Base-by-base conservation (phyloP, 2,888 invertebrate species). In the Sminthurides aquaticus region DNA sequence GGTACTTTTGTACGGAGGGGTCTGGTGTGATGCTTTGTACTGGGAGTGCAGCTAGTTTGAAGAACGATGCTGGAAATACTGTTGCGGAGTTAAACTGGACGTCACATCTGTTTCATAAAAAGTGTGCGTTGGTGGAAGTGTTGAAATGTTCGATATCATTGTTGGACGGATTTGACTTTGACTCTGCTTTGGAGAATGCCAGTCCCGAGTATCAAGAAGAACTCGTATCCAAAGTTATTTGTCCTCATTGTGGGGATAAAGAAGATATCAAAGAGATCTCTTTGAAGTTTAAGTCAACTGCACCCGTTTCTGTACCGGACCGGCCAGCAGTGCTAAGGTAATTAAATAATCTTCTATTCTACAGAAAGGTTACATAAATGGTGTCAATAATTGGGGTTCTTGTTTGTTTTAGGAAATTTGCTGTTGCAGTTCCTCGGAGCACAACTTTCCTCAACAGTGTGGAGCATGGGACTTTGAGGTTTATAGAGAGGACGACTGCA, bases 181-280 rank as follows among this genome's bases (percentile, higher is more conserved):
- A 52, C 3, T 5, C 18, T 5, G 5, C 20, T 3, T n/a, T 57
- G 57, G 57, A 57, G n/a, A 28, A 26, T 27, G 29, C 57, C 2
- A 57, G 57, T 57, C 56, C 43, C 3, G 60, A 64, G 20, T 20
- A 27, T 26, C 27, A 34, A 34, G 26, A 34, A 5, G 55, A 55
- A 11, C 18, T 60, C 11, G n/a, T 56, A 20, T 56, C 64, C 3
- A 55, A 60, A 22, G 56, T 64, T 3, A 43, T 43, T 25, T 64
- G 64, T 48, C 64, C 64, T 18, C 64, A 64, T 55, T 64, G 64
- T 60, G 60, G 60, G 1, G 34, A 60, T 18, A 34, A 25, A 22
- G 64, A 49, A 26, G 64, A 64, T 56, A 56, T 64, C 20, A 64
- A 64, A 43, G 64, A 60, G 28, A 64, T 64, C 11, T 64, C 64